Base-by-base conservation (phyloP, 2,888 invertebrate species). In the Cryptus viduatorius region DNA sequence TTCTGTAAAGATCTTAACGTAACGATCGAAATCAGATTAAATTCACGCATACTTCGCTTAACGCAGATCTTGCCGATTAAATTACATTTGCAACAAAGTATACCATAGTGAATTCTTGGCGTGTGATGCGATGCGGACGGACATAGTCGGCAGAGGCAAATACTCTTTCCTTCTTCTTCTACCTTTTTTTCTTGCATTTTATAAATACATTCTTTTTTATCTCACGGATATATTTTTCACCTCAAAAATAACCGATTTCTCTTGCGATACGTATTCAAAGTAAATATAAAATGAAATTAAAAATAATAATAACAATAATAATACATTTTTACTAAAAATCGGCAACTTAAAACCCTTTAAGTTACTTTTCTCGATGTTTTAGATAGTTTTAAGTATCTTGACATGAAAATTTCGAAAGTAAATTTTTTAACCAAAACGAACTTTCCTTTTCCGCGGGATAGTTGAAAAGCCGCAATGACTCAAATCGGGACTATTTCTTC, bases 401-500 rank as follows among this genome's bases (percentile, higher is more conserved):
- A 37, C 37, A 37, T 37, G 37, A 37, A 37, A 37, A 8, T 8
- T 7, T 37, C 7, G 37, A 37, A 37, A 37, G 7, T 7, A 4
- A 37, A 1, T 24, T 37, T 37, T 37, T 37, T 37, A 37, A 37
- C 4, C 4, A 37, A 4, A 37, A 37, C 37, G 37, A 48, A 48
- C 3, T 12, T 48, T 48, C 48, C 14, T 48, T 0, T 4, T 12
- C 4, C 4, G 2, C n/a, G 48, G 48, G 48, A 48, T 10, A 48
- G 3, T 12, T 12, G n/a, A 12, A 48, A 14, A 12, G 3, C 3
- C 48, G n/a, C 48, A 48, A 12, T 48, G n/a, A 48, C 37, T 48
- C 48, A n/a, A 3, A 48, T 48, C n/a, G 48, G n/a, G 8, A n/a
- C 48, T 64, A 59, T 77, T 68, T 68, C 56, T 16, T 56, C 68